Conservation (phyloP, 2,888 invertebrate genomes). For the Rutpela maculata region DNA sequence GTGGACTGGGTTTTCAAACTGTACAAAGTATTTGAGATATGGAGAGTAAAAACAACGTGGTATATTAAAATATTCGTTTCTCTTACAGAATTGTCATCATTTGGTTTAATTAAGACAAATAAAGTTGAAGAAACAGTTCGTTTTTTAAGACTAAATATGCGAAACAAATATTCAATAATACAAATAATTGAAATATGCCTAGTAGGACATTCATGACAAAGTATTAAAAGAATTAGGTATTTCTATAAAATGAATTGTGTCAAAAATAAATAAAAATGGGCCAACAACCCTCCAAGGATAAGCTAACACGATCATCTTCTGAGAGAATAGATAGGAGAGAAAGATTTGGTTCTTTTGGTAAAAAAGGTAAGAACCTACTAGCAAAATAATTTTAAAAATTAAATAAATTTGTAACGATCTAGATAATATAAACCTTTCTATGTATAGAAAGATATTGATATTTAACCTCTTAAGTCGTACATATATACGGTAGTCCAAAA, state of each 20-base stretch:
- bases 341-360: conserved; percentile 82
- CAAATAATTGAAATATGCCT: not conserved
- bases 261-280: conserved; percentile 77
- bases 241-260: conserved; percentile 33
- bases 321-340: conserved; percentile 78
- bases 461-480: no score
- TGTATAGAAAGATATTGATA: no score
- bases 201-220: conserved; percentile 21
- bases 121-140: not conserved
- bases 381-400: not conserved
- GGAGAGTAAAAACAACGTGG: not conserved
- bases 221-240: not conserved
- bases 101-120: conserved; percentile 3
- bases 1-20: no score
- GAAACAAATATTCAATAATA: not conserved
- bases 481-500: no score
- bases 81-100: conserved; percentile 20
- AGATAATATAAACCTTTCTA: no score
- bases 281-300: conserved; percentile 86
- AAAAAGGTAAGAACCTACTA: conserved; percentile 76
- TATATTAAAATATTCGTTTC: not conserved
- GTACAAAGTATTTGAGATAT: conserved; percentile 16
- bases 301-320: conserved; percentile 81
- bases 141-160: conserved; percentile 1
- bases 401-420: no score